Base-by-base conservation (phyloP, 1,140 invertebrate species). In the Ceratosolen fusciceps region DNA sequence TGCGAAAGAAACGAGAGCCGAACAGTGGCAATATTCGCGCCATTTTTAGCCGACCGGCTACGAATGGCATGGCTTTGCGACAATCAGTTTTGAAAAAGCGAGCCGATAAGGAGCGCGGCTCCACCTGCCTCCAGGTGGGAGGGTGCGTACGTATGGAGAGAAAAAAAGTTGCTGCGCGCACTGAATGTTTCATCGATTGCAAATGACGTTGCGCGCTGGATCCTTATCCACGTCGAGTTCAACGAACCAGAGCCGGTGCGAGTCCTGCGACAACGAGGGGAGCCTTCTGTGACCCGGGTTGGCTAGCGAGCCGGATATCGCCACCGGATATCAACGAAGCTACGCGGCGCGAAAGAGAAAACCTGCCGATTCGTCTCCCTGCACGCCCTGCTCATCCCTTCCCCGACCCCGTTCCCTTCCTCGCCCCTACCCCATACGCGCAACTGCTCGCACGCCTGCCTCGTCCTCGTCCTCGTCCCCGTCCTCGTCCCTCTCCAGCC, bases 171-270 rank as follows among this genome's bases (percentile, higher is more conserved):
- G 19, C 34, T n/a, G 7, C 26, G 49, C 29, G 71, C 39, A 26
- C 43, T 47, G 56, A 62, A 74, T 76, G 60, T 67, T 67, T 76
- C 31, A 67, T 67, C 47, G 60, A 67, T 67, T 67, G 74, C 43
- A 52, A 76, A 67, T 67, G 21, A 26, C 26, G 56, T 19, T 21
- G 16, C 21, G 74, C 60, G 39, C 37, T 29, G 72, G 39, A 56
- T 60, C 31, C 24, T 74, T 43, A 7, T 34, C 34, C 10, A 37
- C 19, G 31, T 31, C 9, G 74, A 39, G 62, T 68, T 68, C 74
- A 68, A 76, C n/a, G 74, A n/a, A 68, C 74, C 49, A 56, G 34
- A 71, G 39, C 21, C 68, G 24, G 39, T n/a, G n/a, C 49, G 49
- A 52, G 49, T 52, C 49, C 49, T 52, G 49, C 19, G 49, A 52